Evolutionary conservation across 2,797 vertebrate genomes (phyloP), one percentile per base, ranked within the genome.

Genomic region (Hippopotamyrus pictus): DNA sequence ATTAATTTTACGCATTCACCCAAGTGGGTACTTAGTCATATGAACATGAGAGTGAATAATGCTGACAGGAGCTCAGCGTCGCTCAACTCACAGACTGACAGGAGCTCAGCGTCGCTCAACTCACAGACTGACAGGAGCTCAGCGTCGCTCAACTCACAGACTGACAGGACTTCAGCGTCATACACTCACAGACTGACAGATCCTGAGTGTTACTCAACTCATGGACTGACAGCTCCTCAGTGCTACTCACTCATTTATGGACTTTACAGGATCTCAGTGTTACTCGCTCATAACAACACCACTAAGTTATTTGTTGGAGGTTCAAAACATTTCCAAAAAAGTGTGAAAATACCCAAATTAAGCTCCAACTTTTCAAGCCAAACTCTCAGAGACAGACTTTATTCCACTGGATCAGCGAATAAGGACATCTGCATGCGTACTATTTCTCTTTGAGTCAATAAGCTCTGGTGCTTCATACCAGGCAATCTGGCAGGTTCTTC

Each of bases 371-470:
- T 44, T 89, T 84, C 54, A 41, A 84, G 12, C n/a, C 48, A 84
- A 51, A 84, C 41, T 50, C 73, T 53, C 22, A 76, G 69, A 59
- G 84, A 86, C 62, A 89, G 87, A 90, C 85, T 87, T 59, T 59
- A 83, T 89, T 89, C 73, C 83, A 89, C 88, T 57, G 17, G 88
- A 89, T 65, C 76, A 48, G 51, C 62, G 86, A 90, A 89, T 90
- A 89, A 88, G 37, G 17, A 51, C 46, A 91, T 90, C 88, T 89
- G 51, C 76, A 88, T 88, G 85, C 76, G 89, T 73, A 90, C 88
- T 87, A 89, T 50, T 62, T 88, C 69, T 48, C 59, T 37, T 19
- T 84, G 62, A 76, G 87, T 87, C 62, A 90, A 89, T 62, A 85
- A 87, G 86, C 85, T 65, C 79, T 19, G 51, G 51, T 82, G 69